phyloP scores from a whole-genome alignment of 2,888 invertebrate species.

The Suillia variegata region DNA sequence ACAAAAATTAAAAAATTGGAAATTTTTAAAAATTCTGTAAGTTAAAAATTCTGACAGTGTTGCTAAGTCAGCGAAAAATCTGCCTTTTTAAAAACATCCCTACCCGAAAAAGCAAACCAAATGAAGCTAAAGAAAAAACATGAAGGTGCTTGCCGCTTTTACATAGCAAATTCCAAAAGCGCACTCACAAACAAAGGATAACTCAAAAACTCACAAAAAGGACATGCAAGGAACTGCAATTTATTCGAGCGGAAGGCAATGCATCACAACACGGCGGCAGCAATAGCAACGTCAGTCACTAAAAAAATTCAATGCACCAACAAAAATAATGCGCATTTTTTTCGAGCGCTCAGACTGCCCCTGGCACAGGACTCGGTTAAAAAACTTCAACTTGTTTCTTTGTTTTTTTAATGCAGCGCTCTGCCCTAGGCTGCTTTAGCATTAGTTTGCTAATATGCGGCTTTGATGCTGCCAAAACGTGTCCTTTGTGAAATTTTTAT shows the following conservation, averaged over 20 bases:
- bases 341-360: no score
- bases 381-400: no score
- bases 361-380: no score
- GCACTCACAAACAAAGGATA: not conserved
- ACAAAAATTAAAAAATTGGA: no score
- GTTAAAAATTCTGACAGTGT: no score
- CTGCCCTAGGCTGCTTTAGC: no score
- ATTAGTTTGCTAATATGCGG: not conserved
- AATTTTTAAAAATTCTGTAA: no score
- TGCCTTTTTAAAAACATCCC: not conserved
- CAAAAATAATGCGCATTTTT: no score
- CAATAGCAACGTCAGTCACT: not conserved
- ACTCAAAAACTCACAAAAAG: not conserved
- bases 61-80: not conserved
- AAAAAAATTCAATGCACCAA: not conserved
- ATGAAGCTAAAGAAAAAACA: not conserved
- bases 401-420: no score
- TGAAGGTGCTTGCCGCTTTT: not conserved
- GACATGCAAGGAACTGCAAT: not conserved
- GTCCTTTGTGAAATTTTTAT: no score
- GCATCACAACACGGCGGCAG: conserved; percentile 7
- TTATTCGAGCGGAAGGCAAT: conserved; percentile 11
- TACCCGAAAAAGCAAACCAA: not conserved
- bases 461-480: not conserved
- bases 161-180: not conserved